Evolutionary conservation across 1,140 invertebrate species (phyloP).

Genomic region (Tetramorium parvispinum): DNA sequence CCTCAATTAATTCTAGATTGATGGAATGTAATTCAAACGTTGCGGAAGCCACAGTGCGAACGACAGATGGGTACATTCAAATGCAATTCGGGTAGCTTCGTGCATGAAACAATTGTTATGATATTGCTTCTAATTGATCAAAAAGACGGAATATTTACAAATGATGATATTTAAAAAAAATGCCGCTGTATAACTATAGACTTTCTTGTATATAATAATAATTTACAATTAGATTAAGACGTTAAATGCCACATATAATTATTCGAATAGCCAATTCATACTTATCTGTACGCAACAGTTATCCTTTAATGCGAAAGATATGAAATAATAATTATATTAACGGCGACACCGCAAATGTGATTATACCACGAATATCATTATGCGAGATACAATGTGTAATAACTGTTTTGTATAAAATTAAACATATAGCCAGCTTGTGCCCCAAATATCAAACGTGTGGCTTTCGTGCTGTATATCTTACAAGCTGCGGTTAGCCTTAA

Average conservation of each 20-base stretch:
- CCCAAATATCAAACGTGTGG: neutral
- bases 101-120: conserved; percentile 9
- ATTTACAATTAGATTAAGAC: neutral
- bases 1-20: conserved; percentile 55
- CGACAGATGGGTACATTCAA: conserved; percentile 19
- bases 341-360: neutral
- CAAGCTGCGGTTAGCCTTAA: neutral
- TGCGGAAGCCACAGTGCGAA: conserved; percentile 39
- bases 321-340: neutral
- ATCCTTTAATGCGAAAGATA: neutral
- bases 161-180: neutral
- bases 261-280: neutral
- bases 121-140: conserved; percentile 11
- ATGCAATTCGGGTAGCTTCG: conserved; percentile 7
- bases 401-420: neutral
- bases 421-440: neutral
- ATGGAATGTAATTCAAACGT: conserved; percentile 53
- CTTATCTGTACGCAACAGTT: neutral
- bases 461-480: neutral
- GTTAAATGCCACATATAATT: neutral
- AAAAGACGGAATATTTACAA: neutral
- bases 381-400: neutral
- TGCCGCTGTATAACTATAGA: neutral
- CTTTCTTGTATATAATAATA: neutral
- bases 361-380: neutral